Evolutionary conservation across 2,888 invertebrate species (phyloP), one percentile per base, ranked within the genome.

Genomic region (Spisula solida): DNA sequence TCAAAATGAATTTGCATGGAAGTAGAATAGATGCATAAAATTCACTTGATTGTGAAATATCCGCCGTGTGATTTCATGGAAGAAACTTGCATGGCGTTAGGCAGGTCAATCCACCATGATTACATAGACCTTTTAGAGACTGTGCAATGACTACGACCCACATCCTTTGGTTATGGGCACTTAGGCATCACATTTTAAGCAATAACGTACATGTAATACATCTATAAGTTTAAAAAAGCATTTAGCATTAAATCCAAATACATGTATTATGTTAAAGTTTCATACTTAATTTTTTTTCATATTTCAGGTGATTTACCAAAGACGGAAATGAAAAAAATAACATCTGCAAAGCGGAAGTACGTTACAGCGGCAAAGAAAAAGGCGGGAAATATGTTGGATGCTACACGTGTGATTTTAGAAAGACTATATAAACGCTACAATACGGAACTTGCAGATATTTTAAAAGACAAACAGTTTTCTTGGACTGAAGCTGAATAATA

Each of bases 391-490:
- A 94, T 95, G 94, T 31, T 93, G 31, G 82, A 88, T 10, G 87
- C 86, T 78, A 94, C 95, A 0, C 81, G 87, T 75, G 88, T 85
- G 25, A 70, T 94, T 34, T 82, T 94, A n/a, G 88, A 93, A 14
- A 51, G 92, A 18, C 91, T 95, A 34, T 95, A 94, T 82, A 79
- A 78, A 70, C 88, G 90, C 10, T 94, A 90, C 34, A 94, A 93
- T 78, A 41, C 86, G 55, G 92, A 94, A 25, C 83, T 94, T 12
- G 92, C 92, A 18, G 75, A 70, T 31, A 79, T 94, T 41, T 82
- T 94, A 51, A 79, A 90, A 14, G 93, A 82, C 25, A 12, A 66
- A n/a, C 34, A 25, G 12, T 82, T 47, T 48, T 34, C 47, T 4
- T 82, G 82, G 82, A 47, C 25, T 66, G 8, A 66, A 25, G 51